These are phyloP conservation scores for Discoglossus pictus DNA, from an alignment of 2,797 vertebrate species.

Conservation along the genomic window DNA sequence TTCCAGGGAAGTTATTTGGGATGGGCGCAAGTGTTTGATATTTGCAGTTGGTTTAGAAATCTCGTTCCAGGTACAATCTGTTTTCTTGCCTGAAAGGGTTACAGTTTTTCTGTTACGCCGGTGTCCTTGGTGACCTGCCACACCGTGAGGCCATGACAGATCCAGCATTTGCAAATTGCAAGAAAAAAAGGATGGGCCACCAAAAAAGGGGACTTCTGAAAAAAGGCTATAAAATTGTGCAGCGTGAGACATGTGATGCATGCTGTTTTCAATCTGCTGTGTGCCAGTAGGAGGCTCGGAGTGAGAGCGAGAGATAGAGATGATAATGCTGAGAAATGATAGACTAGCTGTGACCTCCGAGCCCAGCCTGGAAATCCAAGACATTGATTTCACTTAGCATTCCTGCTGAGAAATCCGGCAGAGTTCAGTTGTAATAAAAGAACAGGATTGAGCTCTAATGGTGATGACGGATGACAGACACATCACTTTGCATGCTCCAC, in stretches of 20 bases:
- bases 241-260: conserved; percentile 70
- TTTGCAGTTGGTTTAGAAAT: no score
- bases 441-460: conserved; percentile 80
- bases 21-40: no score
- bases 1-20: no score
- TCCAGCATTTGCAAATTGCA: conserved; percentile 57
- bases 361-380: conserved; percentile 77
- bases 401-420: conserved; percentile 74
- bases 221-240: conserved; percentile 76
- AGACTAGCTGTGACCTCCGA: conserved; percentile 77
- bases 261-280: conserved; percentile 83
- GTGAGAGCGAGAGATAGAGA: conserved; percentile 60
- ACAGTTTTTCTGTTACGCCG: background rate
- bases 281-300: conserved; percentile 74
- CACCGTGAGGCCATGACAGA: background rate
- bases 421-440: conserved; percentile 81
- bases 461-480: conserved; percentile 77
- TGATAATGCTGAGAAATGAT: conserved; percentile 78
- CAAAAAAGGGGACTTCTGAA: conserved; percentile 56
- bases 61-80: no score
- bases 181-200: conserved; percentile 55
- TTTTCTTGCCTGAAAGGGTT: no score
- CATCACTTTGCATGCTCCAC: conserved; percentile 74
- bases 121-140: fast-evolving
- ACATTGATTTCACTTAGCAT: conserved; percentile 80